phyloP scores from a whole-genome alignment of 2,113 vertebrate species.

The Rhagologus leucostigma region DNA sequence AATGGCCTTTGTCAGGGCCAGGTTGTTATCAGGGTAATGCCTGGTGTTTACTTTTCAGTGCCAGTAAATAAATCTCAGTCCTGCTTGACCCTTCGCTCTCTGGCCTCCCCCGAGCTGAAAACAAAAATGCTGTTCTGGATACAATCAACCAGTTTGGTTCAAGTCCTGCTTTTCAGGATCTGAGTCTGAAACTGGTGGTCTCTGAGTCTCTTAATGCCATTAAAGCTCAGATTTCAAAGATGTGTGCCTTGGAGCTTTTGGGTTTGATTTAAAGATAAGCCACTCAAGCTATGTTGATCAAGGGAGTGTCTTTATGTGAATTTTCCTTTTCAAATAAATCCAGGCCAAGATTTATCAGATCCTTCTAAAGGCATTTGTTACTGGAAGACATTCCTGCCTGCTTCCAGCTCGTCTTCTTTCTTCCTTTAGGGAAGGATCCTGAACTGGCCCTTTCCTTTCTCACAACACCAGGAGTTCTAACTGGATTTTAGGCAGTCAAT shows the following conservation, averaged over 20 bases:
- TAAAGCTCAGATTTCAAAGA: constrained; percentile 84
- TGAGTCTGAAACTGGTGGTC: constrained; percentile 39
- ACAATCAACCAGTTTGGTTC: constrained; percentile 79
- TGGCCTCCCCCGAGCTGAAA: constrained; percentile 69
- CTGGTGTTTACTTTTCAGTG: constrained; percentile 58
- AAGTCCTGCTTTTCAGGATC: constrained; percentile 75
- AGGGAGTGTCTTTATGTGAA: constrained; percentile 65
- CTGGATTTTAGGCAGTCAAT: background rate
- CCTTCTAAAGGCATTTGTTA: constrained; percentile 49
- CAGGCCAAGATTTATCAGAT: constrained; percentile 57
- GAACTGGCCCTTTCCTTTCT: background rate
- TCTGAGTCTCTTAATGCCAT: constrained; percentile 62
- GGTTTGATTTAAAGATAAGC: constrained; percentile 79
- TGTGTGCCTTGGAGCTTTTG: constrained; percentile 75
- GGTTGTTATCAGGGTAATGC: constrained; percentile 51
- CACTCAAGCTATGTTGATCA: constrained; percentile 64
- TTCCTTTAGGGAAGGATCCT: constrained; percentile 17
- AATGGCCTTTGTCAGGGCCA: constrained; percentile 63
- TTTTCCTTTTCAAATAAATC: constrained; percentile 69
- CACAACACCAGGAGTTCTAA: background rate
- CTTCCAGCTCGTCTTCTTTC: constrained; percentile 32
- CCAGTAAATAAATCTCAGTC: constrained; percentile 71
- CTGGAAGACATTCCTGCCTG: constrained; percentile 58
- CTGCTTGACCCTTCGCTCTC: constrained; percentile 73
- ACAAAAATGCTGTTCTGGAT: constrained; percentile 84